Percentiles rank a stretch among this genome's conserved stretches.
These are phyloP conservation scores for Epiperipatus broadwayi DNA, from an alignment of 2,888 invertebrate species.

Conservation along the genomic window DNA sequence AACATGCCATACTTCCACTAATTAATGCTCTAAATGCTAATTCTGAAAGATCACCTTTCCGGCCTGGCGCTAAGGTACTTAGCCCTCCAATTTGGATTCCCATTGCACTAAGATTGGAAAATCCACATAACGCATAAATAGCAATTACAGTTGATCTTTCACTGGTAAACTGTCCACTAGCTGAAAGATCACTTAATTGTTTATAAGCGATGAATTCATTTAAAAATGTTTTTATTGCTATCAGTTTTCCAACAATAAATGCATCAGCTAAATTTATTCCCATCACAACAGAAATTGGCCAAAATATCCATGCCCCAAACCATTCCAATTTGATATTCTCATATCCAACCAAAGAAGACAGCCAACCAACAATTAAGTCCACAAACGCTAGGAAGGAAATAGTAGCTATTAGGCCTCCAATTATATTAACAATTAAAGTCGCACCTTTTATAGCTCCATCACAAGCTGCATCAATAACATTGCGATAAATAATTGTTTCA, in stretches of 20 bases:
- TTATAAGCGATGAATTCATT: too few relatives aligned
- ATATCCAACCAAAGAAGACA: constrained; percentile 54
- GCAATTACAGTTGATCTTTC: constrained; percentile 24
- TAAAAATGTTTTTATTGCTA: too few relatives aligned
- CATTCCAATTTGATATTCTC: constrained; percentile 35
- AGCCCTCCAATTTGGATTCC: constrained; percentile 31
- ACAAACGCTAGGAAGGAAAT: constrained; percentile 66
- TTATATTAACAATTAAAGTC: constrained; percentile 58
- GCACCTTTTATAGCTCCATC: constrained; percentile 29
- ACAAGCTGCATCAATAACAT: constrained; percentile 30
- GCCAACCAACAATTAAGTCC: constrained; percentile 59
- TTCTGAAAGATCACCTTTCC: constrained; percentile 23
- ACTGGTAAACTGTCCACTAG: too few relatives aligned
- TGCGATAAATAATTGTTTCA: too few relatives aligned
- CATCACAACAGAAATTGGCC: too few relatives aligned
- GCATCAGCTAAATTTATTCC: too few relatives aligned
- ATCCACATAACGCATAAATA: constrained; percentile 33
- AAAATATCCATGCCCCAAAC: too few relatives aligned
- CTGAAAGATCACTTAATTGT: too few relatives aligned
- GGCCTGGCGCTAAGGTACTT: constrained; percentile 24
- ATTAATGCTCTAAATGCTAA: constrained; percentile 25
- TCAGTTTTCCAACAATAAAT: too few relatives aligned
- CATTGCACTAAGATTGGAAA: constrained; percentile 32
- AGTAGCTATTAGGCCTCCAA: constrained; percentile 78
- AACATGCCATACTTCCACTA: constrained; percentile 25